Evolutionary conservation across 2,113 vertebrate species (phyloP), one percentile per base, ranked within the genome.

Genomic region (Aldabrachelys gigantea): DNA sequence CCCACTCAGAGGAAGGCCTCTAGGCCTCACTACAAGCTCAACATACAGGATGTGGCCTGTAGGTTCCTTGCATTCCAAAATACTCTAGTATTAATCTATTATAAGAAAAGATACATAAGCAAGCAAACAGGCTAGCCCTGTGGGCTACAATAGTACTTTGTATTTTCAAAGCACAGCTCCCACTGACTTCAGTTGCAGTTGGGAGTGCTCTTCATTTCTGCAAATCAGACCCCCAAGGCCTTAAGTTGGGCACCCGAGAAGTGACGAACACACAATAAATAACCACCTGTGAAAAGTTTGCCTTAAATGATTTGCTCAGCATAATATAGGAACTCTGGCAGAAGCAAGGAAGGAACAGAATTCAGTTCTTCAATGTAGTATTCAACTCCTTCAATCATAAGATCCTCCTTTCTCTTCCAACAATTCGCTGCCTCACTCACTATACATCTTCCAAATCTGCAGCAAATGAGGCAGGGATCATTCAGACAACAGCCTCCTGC

Each of bases 251-350:
- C 1, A 1, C 0, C 4, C 41, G 2, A n/a, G 69, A 88, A 80
- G 44, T 76, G 6, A 35, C 0, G 1, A 4, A 78, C 24, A 56
- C 6, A 22, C 80, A 50, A 85, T 31, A 76, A 44, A 2, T 4
- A 85, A 3, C 5, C 16, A 53, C 22, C 5, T 27, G 4, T 21
- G 10, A 49, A 80, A 7, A 78, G 17, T 56, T 3, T 57, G 69
- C 8, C 38, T 79, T 53, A 80, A 49, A 25, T 24, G 31, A 52
- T 21, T 12, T 92, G 47, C 10, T 2, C 11, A 9, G 31, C 19
- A 5, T 59, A 24, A 80, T 69, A 69, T 4, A 5, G 35, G 35
- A 69, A 69, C 31, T 69, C 35, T n/a, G 35, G 25, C 3, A 78
- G 22, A 4, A 17, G 80, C 12, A 59, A 82, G 53, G 12, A 80